Conservation (phyloP, 2,113 vertebrate species). For the Jaculus jaculus region DNA sequence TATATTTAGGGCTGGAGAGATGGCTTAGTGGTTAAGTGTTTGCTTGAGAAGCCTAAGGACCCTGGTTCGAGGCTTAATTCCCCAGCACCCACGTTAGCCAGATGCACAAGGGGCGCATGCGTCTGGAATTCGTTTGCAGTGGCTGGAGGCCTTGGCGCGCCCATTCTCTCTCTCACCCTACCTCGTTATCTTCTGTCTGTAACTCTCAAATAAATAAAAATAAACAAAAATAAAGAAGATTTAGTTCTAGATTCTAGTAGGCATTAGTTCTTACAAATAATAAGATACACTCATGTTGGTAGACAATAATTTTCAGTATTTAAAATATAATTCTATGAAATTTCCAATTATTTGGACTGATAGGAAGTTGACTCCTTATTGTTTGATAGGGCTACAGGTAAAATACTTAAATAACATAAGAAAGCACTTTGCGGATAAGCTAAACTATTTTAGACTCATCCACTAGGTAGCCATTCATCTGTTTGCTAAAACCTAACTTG, state of each 20-base stretch:
- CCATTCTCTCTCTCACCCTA: too few species aligned
- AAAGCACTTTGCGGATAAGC: neutral
- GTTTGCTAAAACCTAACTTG: constrained; percentile 15
- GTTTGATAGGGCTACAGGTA: neutral
- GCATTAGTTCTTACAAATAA: constrained; percentile 11
- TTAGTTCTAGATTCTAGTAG: constrained; percentile 15
- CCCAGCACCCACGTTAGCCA: too few species aligned
- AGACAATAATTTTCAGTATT: neutral
- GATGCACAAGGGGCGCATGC: too few species aligned
- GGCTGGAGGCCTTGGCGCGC: too few species aligned
- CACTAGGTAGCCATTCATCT: constrained; percentile 6
- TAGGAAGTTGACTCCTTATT: constrained; percentile 4
- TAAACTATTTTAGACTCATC: neutral
- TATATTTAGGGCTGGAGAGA: too few species aligned
- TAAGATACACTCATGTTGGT: neutral
- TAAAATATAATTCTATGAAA: constrained; percentile 22
- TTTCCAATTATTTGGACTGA: constrained; percentile 7
- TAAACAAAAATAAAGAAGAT: too few species aligned
- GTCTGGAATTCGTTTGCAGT: too few species aligned
- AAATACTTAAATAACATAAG: constrained; percentile 39
- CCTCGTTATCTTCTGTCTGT: too few species aligned
- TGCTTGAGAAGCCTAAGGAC: too few species aligned
- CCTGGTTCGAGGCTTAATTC: too few species aligned
- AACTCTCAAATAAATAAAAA: too few species aligned
- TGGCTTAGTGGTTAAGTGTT: too few species aligned